Base-by-base conservation (phyloP, 30 jellyfish, hydroid and myxozoan species). In the Turritopsis dohrnii region DNA sequence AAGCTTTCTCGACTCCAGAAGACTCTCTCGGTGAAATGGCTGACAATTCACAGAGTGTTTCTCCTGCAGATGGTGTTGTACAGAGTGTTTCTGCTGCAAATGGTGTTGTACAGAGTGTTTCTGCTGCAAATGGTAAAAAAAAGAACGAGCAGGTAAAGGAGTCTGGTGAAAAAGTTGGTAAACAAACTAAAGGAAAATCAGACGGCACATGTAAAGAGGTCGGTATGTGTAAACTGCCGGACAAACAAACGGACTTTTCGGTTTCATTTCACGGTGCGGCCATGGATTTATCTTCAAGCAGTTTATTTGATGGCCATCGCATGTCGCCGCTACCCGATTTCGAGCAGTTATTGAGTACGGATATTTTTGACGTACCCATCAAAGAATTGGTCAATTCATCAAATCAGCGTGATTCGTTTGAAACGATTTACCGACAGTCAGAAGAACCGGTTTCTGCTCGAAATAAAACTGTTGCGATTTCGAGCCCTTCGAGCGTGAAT, bases 291-390 rank as follows among this genome's bases (percentile, higher is more conserved):
- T 41, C 60, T 41, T 41, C 60, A 41, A 41, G 60, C 13, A 41
- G 60, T 69, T 27, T 27, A 19, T 27, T 69, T 69, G 77, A 69
- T 69, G 30, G 16, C 30, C 31, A 69, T 8, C 77, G 22, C 31
- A 69, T 69, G 28, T 69, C 30, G 22, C 77, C 77, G 30, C 22
- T 69, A 69, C 31, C 77, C 9, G 77, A 21, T 69, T 69, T 69
- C 30, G 77, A 69, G 19, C 77, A 69, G 28, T 19, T 69, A 0
- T 27, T 69, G 77, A 27, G 17, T 21, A 69, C 28, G 22, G 77
- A 69, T 23, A 69, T n/a, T n/a, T 1, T 69, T 0, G 28, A 69
- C 22, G 77, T n/a, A 23, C 19, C 77, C 30, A 27, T n/a, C 30
- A 69, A 69, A 9, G 7, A 69, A 0, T n/a, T 69, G 77, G 28